phyloP scores from a whole-genome alignment of 1,140 invertebrate species.

The Papilio polyxenes region DNA sequence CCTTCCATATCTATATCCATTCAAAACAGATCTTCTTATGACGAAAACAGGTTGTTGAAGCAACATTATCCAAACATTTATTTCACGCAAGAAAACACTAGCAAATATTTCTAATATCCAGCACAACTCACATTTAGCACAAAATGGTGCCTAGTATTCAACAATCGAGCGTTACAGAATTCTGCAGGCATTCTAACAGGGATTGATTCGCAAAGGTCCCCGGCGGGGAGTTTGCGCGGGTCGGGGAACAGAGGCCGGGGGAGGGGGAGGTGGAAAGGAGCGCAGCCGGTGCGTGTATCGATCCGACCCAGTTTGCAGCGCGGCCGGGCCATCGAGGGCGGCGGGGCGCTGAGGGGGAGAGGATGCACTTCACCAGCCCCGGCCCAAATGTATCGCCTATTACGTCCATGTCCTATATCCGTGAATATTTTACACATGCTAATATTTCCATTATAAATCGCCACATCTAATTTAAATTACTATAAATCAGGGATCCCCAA shows the following conservation, averaged over 20 bases:
- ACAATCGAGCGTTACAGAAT: background rate
- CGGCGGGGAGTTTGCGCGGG: background rate
- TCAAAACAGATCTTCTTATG: background rate
- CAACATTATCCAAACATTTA: background rate
- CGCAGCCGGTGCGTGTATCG: constrained; percentile 52
- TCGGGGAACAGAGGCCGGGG: background rate
- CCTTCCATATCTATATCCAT: background rate
- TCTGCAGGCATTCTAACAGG: constrained; percentile 6
- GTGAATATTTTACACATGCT: background rate
- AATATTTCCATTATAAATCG: background rate
- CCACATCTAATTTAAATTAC: too few relatives aligned
- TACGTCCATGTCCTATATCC: constrained; percentile 4
- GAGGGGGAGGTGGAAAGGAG: background rate
- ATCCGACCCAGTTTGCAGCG: constrained; percentile 56
- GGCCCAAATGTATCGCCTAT: constrained; percentile 18
- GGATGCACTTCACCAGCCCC: constrained; percentile 19
- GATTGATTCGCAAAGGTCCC: constrained; percentile 13
- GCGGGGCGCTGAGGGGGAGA: constrained; percentile 11
- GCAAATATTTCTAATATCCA: background rate
- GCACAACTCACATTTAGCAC: background rate
- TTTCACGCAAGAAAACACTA: background rate
- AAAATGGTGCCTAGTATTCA: background rate
- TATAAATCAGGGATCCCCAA: too few relatives aligned
- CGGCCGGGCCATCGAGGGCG: constrained; percentile 40
- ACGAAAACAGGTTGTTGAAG: background rate